phyloP scores from a whole-genome alignment of 2,113 vertebrate genomes.

The Mesocricetus auratus region DNA sequence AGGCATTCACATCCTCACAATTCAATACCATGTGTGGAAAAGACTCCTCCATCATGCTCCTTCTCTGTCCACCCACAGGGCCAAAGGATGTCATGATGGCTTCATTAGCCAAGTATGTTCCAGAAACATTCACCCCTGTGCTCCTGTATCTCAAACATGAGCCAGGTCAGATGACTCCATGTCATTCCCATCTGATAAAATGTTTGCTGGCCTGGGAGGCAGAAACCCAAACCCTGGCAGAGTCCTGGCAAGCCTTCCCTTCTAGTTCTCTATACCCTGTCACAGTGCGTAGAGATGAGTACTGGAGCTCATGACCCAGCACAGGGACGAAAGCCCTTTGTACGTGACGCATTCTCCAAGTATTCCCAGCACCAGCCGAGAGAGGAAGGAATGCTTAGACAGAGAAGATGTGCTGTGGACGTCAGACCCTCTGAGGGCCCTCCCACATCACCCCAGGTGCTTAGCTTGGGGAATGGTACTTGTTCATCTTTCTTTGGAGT shows the following conservation, averaged over 20 bases:
- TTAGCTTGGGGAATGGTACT: neutral
- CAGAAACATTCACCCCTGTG: neutral
- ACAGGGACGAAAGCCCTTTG: neutral
- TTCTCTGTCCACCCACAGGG: neutral
- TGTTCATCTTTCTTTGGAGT: neutral
- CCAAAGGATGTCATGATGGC: constrained; percentile 1
- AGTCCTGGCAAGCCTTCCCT: neutral
- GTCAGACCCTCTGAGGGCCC: neutral
- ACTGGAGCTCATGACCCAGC: neutral
- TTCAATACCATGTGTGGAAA: neutral
- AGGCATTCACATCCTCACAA: neutral
- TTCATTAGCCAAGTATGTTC: constrained; percentile 58
- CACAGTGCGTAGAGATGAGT: neutral
- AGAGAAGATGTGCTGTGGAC: neutral
- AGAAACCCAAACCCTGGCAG: constrained; percentile 43
- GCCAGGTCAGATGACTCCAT: constrained; percentile 2
- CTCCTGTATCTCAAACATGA: neutral
- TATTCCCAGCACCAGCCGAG: neutral
- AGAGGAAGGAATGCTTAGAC: fast-evolving
- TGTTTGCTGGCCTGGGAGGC: constrained; percentile 4
- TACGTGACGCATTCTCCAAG: neutral
- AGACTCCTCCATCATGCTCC: constrained; percentile 1
- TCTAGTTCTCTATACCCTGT: no score
- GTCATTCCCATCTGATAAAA: constrained; percentile 45
- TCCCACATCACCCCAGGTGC: neutral